Evolutionary conservation across 2,888 invertebrate genomes (phyloP).

Genomic region (Drepana falcataria): DNA sequence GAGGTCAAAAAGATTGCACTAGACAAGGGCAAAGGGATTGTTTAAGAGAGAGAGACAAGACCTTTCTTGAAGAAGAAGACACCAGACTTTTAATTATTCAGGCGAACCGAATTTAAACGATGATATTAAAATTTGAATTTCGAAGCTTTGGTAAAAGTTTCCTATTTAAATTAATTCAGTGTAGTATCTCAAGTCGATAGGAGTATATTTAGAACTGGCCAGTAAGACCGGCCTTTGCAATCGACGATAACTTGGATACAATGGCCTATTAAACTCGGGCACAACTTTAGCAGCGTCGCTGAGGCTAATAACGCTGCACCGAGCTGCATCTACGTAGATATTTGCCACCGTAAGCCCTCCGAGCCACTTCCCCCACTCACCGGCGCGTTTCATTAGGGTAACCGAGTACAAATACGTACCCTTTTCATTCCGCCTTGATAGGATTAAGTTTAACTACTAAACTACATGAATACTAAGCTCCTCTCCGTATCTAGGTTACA

Average conservation of each 20-base stretch:
- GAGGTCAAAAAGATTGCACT: no score
- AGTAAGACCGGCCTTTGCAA: constrained; percentile 28
- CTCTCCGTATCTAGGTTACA: neutral
- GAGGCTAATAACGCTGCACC: constrained; percentile 33
- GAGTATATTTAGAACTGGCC: constrained; percentile 23
- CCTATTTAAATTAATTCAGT: neutral
- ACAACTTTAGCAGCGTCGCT: constrained; percentile 32
- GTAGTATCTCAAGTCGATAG: neutral
- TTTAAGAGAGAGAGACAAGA: no score
- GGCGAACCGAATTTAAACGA: constrained; percentile 10
- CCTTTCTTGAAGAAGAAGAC: no score
- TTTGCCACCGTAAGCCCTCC: constrained; percentile 23
- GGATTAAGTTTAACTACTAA: neutral
- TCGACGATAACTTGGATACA: constrained; percentile 40
- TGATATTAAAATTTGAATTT: constrained; percentile 3
- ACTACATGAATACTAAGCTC: neutral
- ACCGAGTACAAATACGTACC: neutral
- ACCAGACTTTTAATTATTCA: constrained; percentile 5
- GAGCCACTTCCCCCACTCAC: neutral
- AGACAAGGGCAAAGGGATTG: no score
- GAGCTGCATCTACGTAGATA: constrained; percentile 36
- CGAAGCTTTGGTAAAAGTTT: no score
- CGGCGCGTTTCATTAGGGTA: neutral
- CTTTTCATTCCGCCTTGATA: neutral
- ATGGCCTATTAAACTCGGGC: constrained; percentile 37